Base-by-base conservation (phyloP, 2,113 vertebrate genomes). In the Pogona vitticeps region DNA sequence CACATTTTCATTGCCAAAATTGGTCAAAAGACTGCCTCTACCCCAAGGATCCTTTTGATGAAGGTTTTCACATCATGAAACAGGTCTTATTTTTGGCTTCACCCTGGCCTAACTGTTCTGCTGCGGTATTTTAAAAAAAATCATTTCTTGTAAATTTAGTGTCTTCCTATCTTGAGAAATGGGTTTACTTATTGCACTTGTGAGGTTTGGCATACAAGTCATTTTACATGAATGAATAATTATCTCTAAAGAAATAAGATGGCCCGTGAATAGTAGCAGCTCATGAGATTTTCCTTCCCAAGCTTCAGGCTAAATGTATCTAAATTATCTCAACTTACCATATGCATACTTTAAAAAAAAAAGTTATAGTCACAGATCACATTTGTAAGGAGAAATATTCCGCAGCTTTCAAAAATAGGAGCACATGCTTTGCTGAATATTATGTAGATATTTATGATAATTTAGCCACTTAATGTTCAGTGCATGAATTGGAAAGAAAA, bases 191-290 rank as follows among this genome's bases (percentile, higher is more conserved):
- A 76, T 76, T 76, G 58, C 59, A 76, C 38, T 52, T 84, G 59
- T 67, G 73, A 67, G 15, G 38, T 36, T 65, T 76, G 40, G 31
- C 40, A 33, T 36, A 18, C 72, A 28, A 63, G 59, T 76, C 46
- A 76, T 84, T 84, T 76, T 84, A 76, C 59, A 84, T 76, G 61
- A 56, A 75, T 83, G 70, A 75, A 61, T 75, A 63, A 21, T n/a
- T 14, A 15, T 76, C 36, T 84, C 42, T 73, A 33, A n/a, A 61
- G 82, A 75, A 75, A 20, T 1, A 42, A 33, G 3, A 38, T 75
- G 65, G 15, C 17, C 33, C 23, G n/a, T n/a, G 40, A 52, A 80
- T 65, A 26, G 13, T 40, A 63, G 12, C 20, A 65, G 75, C 20
- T 76, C 38, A 76, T 70, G 80, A 46, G 28, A 82, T 70, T 82